These are phyloP conservation scores for Melanotaenia parkinsoni DNA, from an alignment of 2,797 vertebrate species.

Conservation along the genomic window DNA sequence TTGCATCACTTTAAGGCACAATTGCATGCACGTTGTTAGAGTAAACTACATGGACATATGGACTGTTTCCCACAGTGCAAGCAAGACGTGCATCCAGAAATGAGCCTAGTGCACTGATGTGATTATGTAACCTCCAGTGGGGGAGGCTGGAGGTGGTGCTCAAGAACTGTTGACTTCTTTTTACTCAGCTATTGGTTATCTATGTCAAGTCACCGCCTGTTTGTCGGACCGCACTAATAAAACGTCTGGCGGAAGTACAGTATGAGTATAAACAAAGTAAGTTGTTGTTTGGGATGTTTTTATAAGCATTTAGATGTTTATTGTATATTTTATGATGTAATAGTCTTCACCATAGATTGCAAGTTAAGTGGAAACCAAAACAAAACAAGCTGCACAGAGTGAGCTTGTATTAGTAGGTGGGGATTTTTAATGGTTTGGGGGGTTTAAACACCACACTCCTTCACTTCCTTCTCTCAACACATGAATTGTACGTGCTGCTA, in stretches of 20 bases:
- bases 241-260: conserved; percentile 27
- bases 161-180: conserved; percentile 35
- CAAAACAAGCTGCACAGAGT: not conserved
- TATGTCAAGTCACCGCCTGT: conserved; percentile 23
- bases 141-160: conserved; percentile 59
- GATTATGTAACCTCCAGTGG: conserved; percentile 73
- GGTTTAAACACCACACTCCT: conserved; percentile 11
- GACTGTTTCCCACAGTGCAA: conserved; percentile 44
- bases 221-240: conserved; percentile 28
- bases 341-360: not conserved
- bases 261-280: conserved; percentile 12
- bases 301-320: not conserved
- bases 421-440: not conserved
- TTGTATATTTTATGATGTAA: not conserved
- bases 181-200: conserved; percentile 47
- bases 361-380: not conserved
- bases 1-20: conserved; percentile 21
- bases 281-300: not conserved
- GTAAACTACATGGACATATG: conserved; percentile 31
- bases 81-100: conserved; percentile 44
- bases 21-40: not conserved
- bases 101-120: conserved; percentile 52
- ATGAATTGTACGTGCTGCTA: conserved; percentile 49
- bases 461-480: conserved; percentile 24
- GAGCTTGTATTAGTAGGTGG: not conserved